phyloP scores from a whole-genome alignment of 2,797 vertebrate genomes.

The Myripristis jacobus region DNA sequence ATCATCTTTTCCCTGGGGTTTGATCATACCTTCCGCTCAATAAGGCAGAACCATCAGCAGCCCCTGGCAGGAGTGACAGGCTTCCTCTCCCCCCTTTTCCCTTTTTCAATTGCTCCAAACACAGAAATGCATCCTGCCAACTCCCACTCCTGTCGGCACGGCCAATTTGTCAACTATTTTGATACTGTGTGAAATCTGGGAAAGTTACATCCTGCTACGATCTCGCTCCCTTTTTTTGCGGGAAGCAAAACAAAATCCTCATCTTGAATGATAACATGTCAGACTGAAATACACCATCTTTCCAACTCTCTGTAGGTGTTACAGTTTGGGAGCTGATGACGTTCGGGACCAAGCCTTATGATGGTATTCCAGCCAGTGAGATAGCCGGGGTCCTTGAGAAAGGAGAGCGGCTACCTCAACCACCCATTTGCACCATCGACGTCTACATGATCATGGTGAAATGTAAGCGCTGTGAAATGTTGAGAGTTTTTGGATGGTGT shows the following conservation, averaged over 20 bases:
- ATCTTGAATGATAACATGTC: slow-evolving; percentile 41
- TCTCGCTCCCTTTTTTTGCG: slow-evolving; percentile 32
- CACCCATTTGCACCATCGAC: slow-evolving; percentile 97
- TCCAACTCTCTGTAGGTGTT: slow-evolving; percentile 83
- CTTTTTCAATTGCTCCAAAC: slow-evolving; percentile 56
- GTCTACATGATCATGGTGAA: slow-evolving; percentile 99
- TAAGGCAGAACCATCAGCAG: slow-evolving; percentile 78
- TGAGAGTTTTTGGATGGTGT: not conserved
- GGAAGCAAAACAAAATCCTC: slow-evolving; percentile 39
- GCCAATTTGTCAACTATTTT: slow-evolving; percentile 75
- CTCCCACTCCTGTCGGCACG: slow-evolving; percentile 68
- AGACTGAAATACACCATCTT: slow-evolving; percentile 30
- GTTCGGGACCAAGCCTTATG: slow-evolving; percentile 96
- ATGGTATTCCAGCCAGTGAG: slow-evolving; percentile 95
- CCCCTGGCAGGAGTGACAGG: slow-evolving; percentile 61
- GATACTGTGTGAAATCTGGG: slow-evolving; percentile 57
- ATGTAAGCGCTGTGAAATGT: slow-evolving; percentile 85
- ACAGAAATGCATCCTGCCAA: slow-evolving; percentile 66
- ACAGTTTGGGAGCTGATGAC: slow-evolving; percentile 99
- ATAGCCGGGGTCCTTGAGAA: slow-evolving; percentile 95
- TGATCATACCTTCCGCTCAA: slow-evolving; percentile 72
- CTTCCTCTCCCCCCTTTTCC: slow-evolving; percentile 57
- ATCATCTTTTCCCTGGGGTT: slow-evolving; percentile 58
- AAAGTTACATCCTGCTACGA: slow-evolving; percentile 56
- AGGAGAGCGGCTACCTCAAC: slow-evolving; percentile 96